phyloP scores from a whole-genome alignment of 2,797 vertebrate genomes.

The Caiman crocodilus region DNA sequence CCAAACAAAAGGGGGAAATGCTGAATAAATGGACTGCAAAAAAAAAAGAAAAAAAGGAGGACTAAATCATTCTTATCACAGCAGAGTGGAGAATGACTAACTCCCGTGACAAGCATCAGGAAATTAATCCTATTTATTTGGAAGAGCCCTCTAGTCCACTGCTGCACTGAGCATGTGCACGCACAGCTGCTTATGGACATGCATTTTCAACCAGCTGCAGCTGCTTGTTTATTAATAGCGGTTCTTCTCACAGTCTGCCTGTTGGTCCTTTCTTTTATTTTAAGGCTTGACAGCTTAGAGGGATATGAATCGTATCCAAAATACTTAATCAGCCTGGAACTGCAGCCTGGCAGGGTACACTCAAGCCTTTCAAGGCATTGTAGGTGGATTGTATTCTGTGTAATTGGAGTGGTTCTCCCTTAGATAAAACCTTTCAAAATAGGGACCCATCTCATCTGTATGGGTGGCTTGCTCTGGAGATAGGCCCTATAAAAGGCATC shows the following conservation, averaged over 20 bases:
- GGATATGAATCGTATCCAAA: background rate
- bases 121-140: background rate
- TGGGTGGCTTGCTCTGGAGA: background rate
- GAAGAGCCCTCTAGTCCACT: background rate
- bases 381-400: background rate
- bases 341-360: background rate
- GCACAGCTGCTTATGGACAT: background rate
- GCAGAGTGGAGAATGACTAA: background rate
- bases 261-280: background rate
- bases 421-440: background rate
- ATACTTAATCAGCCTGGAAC: background rate
- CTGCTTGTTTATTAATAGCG: background rate
- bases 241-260: background rate
- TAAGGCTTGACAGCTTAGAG: background rate
- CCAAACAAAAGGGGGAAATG: background rate
- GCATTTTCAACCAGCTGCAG: background rate
- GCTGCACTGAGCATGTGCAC: background rate
- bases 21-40: background rate
- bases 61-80: background rate
- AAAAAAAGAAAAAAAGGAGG: background rate
- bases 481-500: background rate
- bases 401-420: background rate
- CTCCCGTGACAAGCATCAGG: background rate
- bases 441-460: background rate
- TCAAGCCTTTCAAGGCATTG: background rate